Evolutionary conservation across 2,797 vertebrate genomes (phyloP).

Genomic region (Paratrypauchen microcephalus): DNA sequence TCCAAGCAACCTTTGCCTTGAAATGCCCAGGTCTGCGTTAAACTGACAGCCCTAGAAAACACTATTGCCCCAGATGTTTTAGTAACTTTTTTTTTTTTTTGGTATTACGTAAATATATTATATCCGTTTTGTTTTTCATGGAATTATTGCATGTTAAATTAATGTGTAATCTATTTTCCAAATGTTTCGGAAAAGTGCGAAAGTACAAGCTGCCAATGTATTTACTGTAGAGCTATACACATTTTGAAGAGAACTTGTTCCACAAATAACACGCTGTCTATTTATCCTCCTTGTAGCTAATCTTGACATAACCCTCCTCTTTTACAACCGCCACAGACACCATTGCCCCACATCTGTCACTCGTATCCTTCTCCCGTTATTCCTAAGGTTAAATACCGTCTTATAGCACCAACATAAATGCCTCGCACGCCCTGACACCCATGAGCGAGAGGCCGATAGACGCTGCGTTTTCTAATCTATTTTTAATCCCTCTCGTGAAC

Average conservation of each 20-base stretch:
- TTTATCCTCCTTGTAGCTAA: conserved; percentile 41
- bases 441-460: conserved; percentile 37
- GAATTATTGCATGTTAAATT: no score
- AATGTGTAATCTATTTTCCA: no score
- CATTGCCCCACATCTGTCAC: conserved; percentile 46
- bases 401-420: conserved; percentile 45
- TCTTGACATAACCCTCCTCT: conserved; percentile 16
- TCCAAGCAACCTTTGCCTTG: no score
- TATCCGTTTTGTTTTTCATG: no score
- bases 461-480: conserved; percentile 69
- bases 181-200: no score
- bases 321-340: conserved; percentile 27
- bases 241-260: conserved; percentile 15
- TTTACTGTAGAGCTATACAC: not conserved
- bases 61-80: no score
- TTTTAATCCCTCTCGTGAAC: conserved; percentile 69
- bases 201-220: not conserved
- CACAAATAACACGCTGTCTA: conserved; percentile 11
- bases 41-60: no score
- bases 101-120: no score
- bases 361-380: conserved; percentile 29
- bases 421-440: conserved; percentile 37
- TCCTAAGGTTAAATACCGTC: conserved; percentile 54
- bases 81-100: no score
- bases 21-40: no score